Conservation (phyloP, 2,888 invertebrate species). For the Rotaria macrura region DNA sequence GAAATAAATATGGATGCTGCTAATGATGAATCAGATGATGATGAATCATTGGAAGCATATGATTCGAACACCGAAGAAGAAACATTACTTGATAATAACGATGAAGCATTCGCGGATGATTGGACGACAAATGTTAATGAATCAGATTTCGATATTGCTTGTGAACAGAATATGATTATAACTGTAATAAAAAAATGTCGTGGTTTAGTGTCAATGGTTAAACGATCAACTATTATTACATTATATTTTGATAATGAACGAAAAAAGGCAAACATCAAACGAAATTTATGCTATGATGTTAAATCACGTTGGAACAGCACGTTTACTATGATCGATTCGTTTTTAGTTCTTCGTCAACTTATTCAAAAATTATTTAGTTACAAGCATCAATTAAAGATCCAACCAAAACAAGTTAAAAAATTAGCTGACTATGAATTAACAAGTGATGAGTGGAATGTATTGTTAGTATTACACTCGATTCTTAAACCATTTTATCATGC, state of each 20-base stretch:
- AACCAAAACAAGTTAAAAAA: not conserved
- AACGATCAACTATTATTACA: not conserved
- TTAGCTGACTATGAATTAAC: not conserved
- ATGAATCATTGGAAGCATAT: not conserved
- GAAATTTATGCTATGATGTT: not conserved
- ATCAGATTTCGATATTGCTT: not conserved
- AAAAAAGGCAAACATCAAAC: not conserved
- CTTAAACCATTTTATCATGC: not conserved
- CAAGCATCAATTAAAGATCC: not conserved
- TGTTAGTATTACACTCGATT: not conserved
- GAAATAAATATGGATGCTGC: not conserved
- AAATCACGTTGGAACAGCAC: not conserved
- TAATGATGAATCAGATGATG: not conserved
- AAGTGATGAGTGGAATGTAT: not conserved
- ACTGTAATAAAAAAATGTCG: not conserved
- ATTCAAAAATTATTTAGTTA: not conserved
- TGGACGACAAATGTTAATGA: not conserved
- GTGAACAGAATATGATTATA: not conserved
- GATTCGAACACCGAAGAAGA: not conserved
- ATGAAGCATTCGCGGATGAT: not conserved
- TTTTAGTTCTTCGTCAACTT: not conserved
- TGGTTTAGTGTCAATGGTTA: not conserved
- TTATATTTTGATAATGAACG: not conserved
- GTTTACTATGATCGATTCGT: not conserved
- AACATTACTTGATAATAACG: not conserved